Conservation (phyloP, 2,888 invertebrate genomes). For the Hypselothyrea guttata region DNA sequence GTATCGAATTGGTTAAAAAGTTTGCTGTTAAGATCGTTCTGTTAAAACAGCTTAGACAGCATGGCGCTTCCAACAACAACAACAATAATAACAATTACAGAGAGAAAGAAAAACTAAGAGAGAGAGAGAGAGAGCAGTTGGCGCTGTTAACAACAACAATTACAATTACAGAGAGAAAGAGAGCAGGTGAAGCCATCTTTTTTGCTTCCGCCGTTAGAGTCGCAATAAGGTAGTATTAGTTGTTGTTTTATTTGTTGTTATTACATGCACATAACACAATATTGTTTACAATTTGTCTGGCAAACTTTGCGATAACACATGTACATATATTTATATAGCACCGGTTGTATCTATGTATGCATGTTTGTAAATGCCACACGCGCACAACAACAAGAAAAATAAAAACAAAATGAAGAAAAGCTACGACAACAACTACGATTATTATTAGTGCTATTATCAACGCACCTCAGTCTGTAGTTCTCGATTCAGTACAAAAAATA, state of each 20-base stretch:
- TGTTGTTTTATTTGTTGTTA: slow-evolving; percentile 16
- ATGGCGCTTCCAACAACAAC: too few species aligned
- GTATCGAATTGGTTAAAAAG: too few species aligned
- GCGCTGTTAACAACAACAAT: slow-evolving; percentile 25
- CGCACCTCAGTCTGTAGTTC: slow-evolving; percentile 48
- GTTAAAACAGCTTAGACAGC: too few species aligned
- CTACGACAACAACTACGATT: slow-evolving; percentile 12
- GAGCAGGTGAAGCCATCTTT: too few species aligned
- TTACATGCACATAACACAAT: slow-evolving; percentile 30
- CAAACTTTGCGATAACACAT: slow-evolving; percentile 51
- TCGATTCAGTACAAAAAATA: slow-evolving; percentile 19
- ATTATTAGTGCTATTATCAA: slow-evolving; percentile 64
- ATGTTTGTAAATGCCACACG: slow-evolving; percentile 45
- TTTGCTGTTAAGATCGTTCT: too few species aligned
- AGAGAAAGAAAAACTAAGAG: too few species aligned
- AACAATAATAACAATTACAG: too few species aligned
- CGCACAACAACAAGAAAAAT: slow-evolving; percentile 33
- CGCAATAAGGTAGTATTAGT: slow-evolving; percentile 54
- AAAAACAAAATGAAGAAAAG: slow-evolving; percentile 6
- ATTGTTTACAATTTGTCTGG: slow-evolving; percentile 66
- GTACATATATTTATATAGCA: too few species aligned
- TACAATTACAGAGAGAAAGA: too few species aligned
- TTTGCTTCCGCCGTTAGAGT: slow-evolving; percentile 34
- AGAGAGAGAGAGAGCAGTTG: slow-evolving; percentile 46
- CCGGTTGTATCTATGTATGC: slow-evolving; percentile 14